phyloP scores from a whole-genome alignment of 1,140 invertebrate genomes.

The Brachionus koreanus region DNA sequence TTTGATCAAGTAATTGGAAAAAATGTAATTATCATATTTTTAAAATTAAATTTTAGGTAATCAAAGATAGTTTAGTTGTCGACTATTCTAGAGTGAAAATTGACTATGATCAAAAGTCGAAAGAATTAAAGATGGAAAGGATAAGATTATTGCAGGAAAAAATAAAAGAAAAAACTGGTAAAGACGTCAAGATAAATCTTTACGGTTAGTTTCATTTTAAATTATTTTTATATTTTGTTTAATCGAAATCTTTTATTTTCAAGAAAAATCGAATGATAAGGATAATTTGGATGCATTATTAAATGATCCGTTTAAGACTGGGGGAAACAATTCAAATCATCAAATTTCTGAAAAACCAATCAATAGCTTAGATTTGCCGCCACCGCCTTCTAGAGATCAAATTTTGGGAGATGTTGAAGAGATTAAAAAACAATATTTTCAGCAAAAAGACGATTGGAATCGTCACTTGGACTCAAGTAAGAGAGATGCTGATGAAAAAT shows the following conservation, averaged over 20 bases:
- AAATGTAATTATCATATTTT: background rate
- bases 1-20: constrained; percentile 17
- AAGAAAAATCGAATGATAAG: background rate
- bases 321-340: background rate
- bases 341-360: constrained; percentile 33
- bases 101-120: constrained; percentile 39
- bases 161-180: constrained; percentile 39
- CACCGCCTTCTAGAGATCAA: constrained; percentile 42
- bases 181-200: constrained; percentile 26
- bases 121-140: constrained; percentile 28
- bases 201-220: constrained; percentile 11
- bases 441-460: constrained; percentile 37
- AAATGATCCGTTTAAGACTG: constrained; percentile 30
- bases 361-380: constrained; percentile 16
- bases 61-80: constrained; percentile 30
- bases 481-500: constrained; percentile 40
- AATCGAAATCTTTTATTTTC: background rate
- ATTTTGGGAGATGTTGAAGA: constrained; percentile 42
- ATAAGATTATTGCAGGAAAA: constrained; percentile 30
- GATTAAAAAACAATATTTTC: constrained; percentile 43
- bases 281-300: constrained; percentile 20
- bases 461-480: constrained; percentile 28
- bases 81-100: constrained; percentile 31
- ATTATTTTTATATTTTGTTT: background rate
- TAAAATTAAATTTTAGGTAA: background rate